phyloP scores from a whole-genome alignment of 1,140 invertebrate species.

The Panagrolaimus sp. region DNA sequence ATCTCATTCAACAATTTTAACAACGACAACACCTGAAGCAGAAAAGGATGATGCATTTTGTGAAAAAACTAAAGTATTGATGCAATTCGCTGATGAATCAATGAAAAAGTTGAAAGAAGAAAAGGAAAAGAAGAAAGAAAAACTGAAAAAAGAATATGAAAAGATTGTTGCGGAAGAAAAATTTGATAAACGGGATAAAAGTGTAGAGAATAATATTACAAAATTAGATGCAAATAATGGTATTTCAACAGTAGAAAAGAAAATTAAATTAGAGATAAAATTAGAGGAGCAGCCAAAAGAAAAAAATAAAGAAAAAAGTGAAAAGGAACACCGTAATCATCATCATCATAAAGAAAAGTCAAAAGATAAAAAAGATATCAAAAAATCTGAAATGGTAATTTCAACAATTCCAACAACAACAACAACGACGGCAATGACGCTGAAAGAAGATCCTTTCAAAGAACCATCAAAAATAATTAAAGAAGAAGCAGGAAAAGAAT shows the following conservation, averaged over 20 bases:
- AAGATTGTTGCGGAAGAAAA: too few relatives aligned
- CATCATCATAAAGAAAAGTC: background rate
- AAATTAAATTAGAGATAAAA: background rate
- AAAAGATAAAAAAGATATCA: conserved; percentile 1
- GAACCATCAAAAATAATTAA: too few relatives aligned
- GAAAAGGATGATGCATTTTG: background rate
- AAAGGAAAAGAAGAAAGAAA: background rate
- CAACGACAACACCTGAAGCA: background rate
- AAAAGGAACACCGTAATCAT: too few relatives aligned
- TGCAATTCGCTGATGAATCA: background rate
- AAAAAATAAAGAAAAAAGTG: too few relatives aligned
- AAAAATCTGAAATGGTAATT: conserved; percentile 7
- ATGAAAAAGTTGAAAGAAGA: background rate
- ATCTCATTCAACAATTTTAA: background rate
- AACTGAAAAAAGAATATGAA: background rate
- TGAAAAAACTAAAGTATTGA: background rate
- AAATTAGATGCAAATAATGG: too few relatives aligned
- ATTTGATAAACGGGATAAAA: too few relatives aligned
- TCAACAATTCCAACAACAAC: too few relatives aligned
- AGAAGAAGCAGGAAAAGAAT: too few relatives aligned
- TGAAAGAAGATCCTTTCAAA: too few relatives aligned
- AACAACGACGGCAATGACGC: background rate
- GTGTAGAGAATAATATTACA: too few relatives aligned
- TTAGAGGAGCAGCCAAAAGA: background rate
- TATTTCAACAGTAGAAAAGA: background rate